Percentiles rank a stretch among this genome's conserved stretches.
These are phyloP conservation scores for Hemicentrotus pulcherrimus DNA, from an alignment of 35 echinoderm and acorn worm species.

Conservation along the genomic window DNA sequence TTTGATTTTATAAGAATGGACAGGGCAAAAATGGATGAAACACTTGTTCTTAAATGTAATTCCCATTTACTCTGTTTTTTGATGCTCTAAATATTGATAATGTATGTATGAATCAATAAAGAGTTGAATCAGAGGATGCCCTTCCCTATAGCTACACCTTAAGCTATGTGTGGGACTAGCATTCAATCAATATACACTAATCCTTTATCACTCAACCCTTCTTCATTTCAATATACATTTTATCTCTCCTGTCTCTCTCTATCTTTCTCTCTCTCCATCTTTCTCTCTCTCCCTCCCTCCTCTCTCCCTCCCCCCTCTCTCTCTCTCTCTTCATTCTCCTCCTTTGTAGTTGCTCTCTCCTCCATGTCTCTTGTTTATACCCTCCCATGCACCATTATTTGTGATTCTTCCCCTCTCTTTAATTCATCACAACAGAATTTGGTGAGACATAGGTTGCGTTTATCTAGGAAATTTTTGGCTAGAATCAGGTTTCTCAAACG, in stretches of 20 bases:
- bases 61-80: not conserved
- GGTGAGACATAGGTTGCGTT: no score
- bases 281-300: not conserved
- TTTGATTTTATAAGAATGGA: not conserved
- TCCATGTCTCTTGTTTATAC: no score
- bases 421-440: no score
- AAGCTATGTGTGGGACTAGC: not conserved
- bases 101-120: not conserved
- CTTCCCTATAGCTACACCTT: not conserved
- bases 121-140: not conserved
- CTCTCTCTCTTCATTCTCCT: not conserved
- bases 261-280: not conserved
- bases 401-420: no score
- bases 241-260: not conserved
- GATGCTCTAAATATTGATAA: not conserved
- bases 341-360: not conserved
- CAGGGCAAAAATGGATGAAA: not conserved
- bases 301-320: no score
- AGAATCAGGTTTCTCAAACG: no score
- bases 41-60: not conserved
- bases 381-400: no score
- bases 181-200: not conserved
- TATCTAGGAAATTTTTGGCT: no score
- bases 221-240: not conserved
- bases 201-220: not conserved